A percentile compares a stretch with the other conserved stretches of the same genome.
Conservation (phyloP, 2,797 vertebrate genomes). For the Peromyscus attwateri region DNA sequence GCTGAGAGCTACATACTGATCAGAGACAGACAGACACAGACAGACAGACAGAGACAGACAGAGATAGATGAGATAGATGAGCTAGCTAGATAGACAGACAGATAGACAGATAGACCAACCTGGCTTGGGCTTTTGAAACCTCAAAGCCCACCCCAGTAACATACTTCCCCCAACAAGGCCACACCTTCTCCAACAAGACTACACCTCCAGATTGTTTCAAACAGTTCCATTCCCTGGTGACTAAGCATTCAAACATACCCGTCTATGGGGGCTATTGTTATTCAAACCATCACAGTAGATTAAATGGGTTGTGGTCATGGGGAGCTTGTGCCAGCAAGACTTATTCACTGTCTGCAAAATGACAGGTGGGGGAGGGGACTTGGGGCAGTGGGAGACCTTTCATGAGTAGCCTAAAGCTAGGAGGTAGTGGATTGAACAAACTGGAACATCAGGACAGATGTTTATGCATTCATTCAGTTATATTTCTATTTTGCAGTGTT, state of each 20-base stretch:
- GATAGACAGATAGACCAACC: not conserved
- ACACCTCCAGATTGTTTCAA: not conserved
- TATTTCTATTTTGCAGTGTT: not conserved
- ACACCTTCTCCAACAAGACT: not conserved
- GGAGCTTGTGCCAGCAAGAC: not conserved
- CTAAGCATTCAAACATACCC: not conserved
- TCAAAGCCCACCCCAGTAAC: not conserved
- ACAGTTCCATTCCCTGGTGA: too few species aligned
- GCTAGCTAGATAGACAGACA: too few species aligned
- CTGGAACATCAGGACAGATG: not conserved
- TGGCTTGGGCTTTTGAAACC: not conserved
- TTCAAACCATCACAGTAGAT: not conserved
- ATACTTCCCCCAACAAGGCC: not conserved
- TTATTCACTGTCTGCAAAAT: not conserved
- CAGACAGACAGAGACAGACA: too few species aligned
- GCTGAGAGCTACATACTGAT: not conserved
- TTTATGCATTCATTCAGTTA: not conserved
- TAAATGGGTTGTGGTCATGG: not conserved
- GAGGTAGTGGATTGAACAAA: not conserved
- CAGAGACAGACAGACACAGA: too few species aligned
- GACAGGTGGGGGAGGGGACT: not conserved
- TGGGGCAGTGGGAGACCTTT: not conserved
- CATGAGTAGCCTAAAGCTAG: not conserved
- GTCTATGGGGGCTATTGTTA: not conserved
- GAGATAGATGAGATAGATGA: too few species aligned